Base-by-base conservation (phyloP, 2,888 invertebrate genomes). In the Anticlea derivata region DNA sequence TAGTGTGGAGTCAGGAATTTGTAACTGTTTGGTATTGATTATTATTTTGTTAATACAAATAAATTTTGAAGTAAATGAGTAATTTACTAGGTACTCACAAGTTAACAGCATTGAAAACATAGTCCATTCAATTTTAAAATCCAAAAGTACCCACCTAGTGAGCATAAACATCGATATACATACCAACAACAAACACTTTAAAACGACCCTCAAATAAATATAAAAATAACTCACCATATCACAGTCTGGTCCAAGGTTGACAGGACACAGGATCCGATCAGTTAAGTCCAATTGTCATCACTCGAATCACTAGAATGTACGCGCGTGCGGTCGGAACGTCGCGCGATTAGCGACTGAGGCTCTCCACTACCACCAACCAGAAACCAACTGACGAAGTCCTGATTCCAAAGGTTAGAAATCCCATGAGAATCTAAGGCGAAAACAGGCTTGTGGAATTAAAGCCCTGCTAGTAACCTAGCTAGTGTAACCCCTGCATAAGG, bases 221-320 rank as follows among this genome's bases (percentile, higher is more conserved):
- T 30, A 33, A 44, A 45, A 37, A 44, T 7, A 37, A 55, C 55
- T 63, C 33, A 65, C 65, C 65, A 65, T 65, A 33, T 58, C 47
- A 45, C 33, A 40, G 31, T 43, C 12, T 43, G 39, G 53, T 50
- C 26, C 47, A 55, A 58, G 52, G 49, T 49, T 55, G 46, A 24
- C 49, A 47, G 50, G 54, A 43, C 50, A 46, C 57, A 53, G 49
- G 50, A 49, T 58, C 55, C 56, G 50, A 52, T 59, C 33, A 80
- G 70, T 70, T 78, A 87, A 83, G 78, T 79, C 74, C 80, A 86
- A 84, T 80, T 74, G 75, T 69, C 78, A 81, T 79, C 75, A 78
- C 83, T 71, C 37, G 40, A 33, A 23, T 44, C 44, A 41, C 50
- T 48, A 29, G 47, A 61, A 55, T 57, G 47, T 61, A 69, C 78